These are phyloP conservation scores for Hyperoplus immaculatus DNA, from an alignment of 2,797 vertebrate genomes.

Conservation along the genomic window DNA sequence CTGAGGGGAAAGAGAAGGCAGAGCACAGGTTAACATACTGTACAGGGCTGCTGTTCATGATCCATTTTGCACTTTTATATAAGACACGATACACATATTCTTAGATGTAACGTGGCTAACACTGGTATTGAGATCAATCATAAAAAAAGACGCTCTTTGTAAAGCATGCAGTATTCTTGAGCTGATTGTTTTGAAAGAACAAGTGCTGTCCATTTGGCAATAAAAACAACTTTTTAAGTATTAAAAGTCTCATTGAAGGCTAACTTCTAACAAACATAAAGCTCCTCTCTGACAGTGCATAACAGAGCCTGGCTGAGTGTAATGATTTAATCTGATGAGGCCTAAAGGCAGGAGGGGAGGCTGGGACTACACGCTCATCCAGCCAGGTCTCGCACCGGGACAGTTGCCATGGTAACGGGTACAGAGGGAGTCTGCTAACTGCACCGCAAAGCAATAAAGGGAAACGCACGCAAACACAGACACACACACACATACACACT, in stretches of 20 bases:
- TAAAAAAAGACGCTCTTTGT: no score
- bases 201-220: background rate
- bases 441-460: slow-evolving; percentile 46
- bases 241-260: background rate
- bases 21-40: background rate
- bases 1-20: slow-evolving; percentile 76
- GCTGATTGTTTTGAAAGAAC: background rate
- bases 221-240: background rate
- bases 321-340: slow-evolving; percentile 48
- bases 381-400: slow-evolving; percentile 32
- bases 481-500: slow-evolving; percentile 29
- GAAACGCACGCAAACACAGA: slow-evolving; percentile 29
- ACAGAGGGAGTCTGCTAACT: slow-evolving; percentile 33
- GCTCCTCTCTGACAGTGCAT: background rate
- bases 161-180: background rate
- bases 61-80: no score
- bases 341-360: slow-evolving; percentile 38
- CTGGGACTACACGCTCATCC: slow-evolving; percentile 48
- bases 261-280: background rate
- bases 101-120: no score
- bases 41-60: background rate
- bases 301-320: slow-evolving; percentile 13
- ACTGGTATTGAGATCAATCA: no score
- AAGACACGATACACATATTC: no score
- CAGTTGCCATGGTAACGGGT: slow-evolving; percentile 70